Percentiles rank a stretch among this genome's conserved stretches.
These are phyloP conservation scores for cattle (Bos taurus) DNA, from an alignment of 2,113 vertebrate genomes.

Conservation along the genomic window ARS-UCD2.0 NC_037354.1:11722001-11722500, in stretches of 20 bases:
- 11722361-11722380: background rate
- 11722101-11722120: background rate
- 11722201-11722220: background rate
- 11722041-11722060: background rate
- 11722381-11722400: background rate
- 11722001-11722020: background rate
- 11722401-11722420: background rate
- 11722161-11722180: background rate
- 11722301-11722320: background rate
- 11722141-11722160: background rate
- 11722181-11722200: accelerated
- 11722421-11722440: background rate
- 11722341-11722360: background rate
- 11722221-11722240: background rate
- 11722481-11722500: background rate
- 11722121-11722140: background rate
- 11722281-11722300: accelerated
- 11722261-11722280: background rate
- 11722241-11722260: background rate
- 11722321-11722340: background rate
- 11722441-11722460: background rate
- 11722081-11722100: background rate
- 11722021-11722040: accelerated
- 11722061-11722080: background rate
- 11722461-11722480: background rate